Percentiles rank a stretch among this genome's conserved stretches.
Evolutionary conservation across 2,888 invertebrate genomes (phyloP).

Genomic region (Drosophila lacicola): DNA sequence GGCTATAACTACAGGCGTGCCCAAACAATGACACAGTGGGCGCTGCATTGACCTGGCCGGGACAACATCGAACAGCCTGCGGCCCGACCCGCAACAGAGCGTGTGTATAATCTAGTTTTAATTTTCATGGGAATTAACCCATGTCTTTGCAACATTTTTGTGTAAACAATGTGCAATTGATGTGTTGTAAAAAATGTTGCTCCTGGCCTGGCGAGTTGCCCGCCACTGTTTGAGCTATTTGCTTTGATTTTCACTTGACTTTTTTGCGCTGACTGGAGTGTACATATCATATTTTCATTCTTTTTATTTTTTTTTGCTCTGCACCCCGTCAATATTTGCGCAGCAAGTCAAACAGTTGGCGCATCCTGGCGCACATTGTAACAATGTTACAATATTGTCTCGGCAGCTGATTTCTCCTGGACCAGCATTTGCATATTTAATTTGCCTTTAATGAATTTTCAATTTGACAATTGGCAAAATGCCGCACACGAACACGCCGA

Average conservation of each 20-base stretch:
- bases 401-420: slow-evolving; percentile 49
- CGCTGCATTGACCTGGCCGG: slow-evolving; percentile 63
- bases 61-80: slow-evolving; percentile 1
- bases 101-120: slow-evolving; percentile 79
- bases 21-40: slow-evolving; percentile 82
- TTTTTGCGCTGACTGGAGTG: slow-evolving; percentile 23
- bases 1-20: slow-evolving; percentile 64
- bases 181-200: slow-evolving; percentile 37
- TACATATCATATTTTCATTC: slow-evolving; percentile 63
- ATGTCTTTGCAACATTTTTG: slow-evolving; percentile 44
- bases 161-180: slow-evolving; percentile 71
- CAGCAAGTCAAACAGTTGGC: slow-evolving; percentile 72
- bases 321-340: slow-evolving; percentile 64
- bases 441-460: slow-evolving; percentile 83
- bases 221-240: slow-evolving; percentile 62
- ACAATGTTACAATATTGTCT: slow-evolving; percentile 36
- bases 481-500: slow-evolving; percentile 59
- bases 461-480: slow-evolving; percentile 78
- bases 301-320: slow-evolving; percentile 30
- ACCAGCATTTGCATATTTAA: slow-evolving; percentile 75
- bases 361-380: slow-evolving; percentile 36
- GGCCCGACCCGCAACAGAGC: slow-evolving; percentile 25
- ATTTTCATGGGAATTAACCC: slow-evolving; percentile 80
- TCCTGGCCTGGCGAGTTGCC: slow-evolving; percentile 1
- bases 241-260: slow-evolving; percentile 78